Evolutionary conservation across 2,797 vertebrate genomes (phyloP).

Genomic region (Myotis daubentonii): DNA sequence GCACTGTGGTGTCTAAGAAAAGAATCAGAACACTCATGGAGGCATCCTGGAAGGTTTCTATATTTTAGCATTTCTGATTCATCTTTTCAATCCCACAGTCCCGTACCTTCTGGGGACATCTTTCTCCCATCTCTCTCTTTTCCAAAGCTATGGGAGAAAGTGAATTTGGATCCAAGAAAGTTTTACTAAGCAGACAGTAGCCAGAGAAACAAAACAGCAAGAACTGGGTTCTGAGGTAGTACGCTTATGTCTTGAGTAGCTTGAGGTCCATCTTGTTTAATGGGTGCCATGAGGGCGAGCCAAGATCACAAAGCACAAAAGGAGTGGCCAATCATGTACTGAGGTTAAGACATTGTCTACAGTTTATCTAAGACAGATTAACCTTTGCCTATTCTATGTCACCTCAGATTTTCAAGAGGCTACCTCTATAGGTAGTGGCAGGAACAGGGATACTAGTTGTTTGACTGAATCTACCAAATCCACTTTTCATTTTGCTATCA

Average conservation of each 20-base stretch:
- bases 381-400: background rate
- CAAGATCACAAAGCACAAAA: background rate
- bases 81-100: background rate
- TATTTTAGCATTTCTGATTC: background rate
- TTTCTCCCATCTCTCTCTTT: background rate
- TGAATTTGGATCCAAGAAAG: background rate
- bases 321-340: background rate
- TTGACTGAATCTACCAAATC: background rate
- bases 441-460: background rate
- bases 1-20: background rate
- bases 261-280: background rate
- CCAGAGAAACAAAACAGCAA: background rate
- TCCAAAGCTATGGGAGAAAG: background rate
- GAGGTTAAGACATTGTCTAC: background rate
- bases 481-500: background rate
- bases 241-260: background rate
- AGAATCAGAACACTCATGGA: background rate
- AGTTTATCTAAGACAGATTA: background rate
- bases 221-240: background rate
- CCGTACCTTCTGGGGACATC: background rate
- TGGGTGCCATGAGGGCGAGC: background rate
- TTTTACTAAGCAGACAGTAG: background rate
- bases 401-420: background rate
- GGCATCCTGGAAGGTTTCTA: background rate
- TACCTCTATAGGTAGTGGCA: background rate